Evolutionary conservation across 2,888 invertebrate species (phyloP).

Genomic region (Agriopis aurantiaria): DNA sequence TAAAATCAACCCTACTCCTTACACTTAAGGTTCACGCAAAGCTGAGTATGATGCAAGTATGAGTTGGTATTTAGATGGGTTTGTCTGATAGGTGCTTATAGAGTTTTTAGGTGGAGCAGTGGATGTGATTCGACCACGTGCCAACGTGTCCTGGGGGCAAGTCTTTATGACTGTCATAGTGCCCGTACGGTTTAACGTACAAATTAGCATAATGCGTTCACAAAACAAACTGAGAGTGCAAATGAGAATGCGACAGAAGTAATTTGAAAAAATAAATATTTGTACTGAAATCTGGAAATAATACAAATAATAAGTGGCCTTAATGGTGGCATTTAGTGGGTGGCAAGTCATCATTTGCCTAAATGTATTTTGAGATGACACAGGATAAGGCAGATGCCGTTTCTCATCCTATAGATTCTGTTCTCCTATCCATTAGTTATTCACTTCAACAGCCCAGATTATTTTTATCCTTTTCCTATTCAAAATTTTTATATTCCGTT

Average conservation of each 20-base stretch:
- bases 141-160: conserved; percentile 65
- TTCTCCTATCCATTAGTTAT: too few relatives aligned
- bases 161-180: conserved; percentile 50
- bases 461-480: too few relatives aligned
- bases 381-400: too few relatives aligned
- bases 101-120: conserved; percentile 79
- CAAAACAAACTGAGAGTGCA: conserved; percentile 31
- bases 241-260: conserved; percentile 14
- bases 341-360: too few relatives aligned
- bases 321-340: too few relatives aligned
- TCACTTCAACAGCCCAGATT: too few relatives aligned
- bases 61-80: conserved; percentile 65
- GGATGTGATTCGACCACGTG: conserved; percentile 74
- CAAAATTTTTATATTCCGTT: too few relatives aligned
- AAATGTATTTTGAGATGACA: too few relatives aligned
- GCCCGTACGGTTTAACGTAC: conserved; percentile 47
- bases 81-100: conserved; percentile 77
- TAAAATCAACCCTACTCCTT: conserved; percentile 34
- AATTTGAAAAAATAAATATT: conserved; percentile 23
- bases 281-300: conserved; percentile 1
- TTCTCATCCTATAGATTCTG: too few relatives aligned
- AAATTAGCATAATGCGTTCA: conserved; percentile 45
- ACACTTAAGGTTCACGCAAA: conserved; percentile 48
- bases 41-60: conserved; percentile 13
- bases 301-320: neutral